Conservation (phyloP, 2,888 invertebrate genomes). For the Ophion obscuratus region DNA sequence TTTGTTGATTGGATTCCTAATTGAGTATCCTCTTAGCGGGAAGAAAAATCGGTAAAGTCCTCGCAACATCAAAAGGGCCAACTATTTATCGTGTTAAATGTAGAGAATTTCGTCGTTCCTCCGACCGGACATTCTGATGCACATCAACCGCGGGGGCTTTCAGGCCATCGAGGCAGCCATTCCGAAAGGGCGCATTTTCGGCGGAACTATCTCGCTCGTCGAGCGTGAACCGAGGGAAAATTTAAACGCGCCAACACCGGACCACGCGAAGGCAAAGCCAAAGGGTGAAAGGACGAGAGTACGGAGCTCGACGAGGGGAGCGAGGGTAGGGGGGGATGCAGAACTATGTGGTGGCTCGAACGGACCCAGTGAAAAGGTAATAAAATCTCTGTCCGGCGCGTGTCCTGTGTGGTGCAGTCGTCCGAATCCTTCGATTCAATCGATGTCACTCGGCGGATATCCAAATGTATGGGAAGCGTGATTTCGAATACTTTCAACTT, state of each 20-base stretch:
- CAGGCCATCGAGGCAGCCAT: constrained; percentile 29
- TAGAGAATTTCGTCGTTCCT: constrained; percentile 52
- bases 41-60: neutral
- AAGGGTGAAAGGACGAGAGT: constrained; percentile 7
- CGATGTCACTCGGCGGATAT: constrained; percentile 44
- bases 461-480: constrained; percentile 5
- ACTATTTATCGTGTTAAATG: constrained; percentile 20
- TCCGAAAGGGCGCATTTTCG: constrained; percentile 29
- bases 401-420: constrained; percentile 49
- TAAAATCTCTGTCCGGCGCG: constrained; percentile 57
- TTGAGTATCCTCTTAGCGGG: neutral
- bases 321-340: neutral
- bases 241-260: constrained; percentile 51
- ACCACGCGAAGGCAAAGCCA: constrained; percentile 40
- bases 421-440: constrained; percentile 64
- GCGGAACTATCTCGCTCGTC: constrained; percentile 37
- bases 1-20: neutral
- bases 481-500: constrained; percentile 6
- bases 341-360: constrained; percentile 17
- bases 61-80: neutral
- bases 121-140: constrained; percentile 51
- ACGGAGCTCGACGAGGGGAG: neutral
- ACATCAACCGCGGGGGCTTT: constrained; percentile 13
- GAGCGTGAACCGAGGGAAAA: constrained; percentile 46
- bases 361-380: constrained; percentile 58